Evolutionary conservation across 2,888 invertebrate species (phyloP).

Genomic region (Drosophila diplacantha): DNA sequence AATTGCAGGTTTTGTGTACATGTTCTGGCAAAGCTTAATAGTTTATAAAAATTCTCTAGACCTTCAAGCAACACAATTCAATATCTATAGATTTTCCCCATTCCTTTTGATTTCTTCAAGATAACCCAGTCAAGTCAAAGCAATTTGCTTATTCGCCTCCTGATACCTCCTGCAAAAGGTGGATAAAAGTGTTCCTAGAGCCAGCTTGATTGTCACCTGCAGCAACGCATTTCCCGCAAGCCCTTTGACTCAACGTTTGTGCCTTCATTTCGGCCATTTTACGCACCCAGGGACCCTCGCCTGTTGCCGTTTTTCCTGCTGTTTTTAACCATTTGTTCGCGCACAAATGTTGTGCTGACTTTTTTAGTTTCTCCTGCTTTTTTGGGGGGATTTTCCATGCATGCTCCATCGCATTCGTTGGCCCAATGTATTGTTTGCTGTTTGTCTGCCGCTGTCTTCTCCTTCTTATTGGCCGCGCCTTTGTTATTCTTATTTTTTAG

Average conservation of each 20-base stretch:
- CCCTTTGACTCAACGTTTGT: constrained; percentile 1
- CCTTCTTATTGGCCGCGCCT: constrained; percentile 51
- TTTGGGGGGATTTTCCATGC: background rate
- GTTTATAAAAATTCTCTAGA: background rate
- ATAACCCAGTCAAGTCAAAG: background rate
- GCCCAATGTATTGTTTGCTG: constrained; percentile 54
- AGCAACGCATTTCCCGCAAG: constrained; percentile 5
- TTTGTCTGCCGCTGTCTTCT: constrained; percentile 59
- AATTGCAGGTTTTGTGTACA: background rate
- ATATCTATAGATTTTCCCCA: background rate
- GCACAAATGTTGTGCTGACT: constrained; percentile 44
- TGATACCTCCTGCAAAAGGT: background rate
- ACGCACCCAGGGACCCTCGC: background rate
- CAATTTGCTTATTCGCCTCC: too few relatives aligned
- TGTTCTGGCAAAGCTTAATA: rapidly evolving
- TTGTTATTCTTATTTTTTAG: constrained; percentile 67
- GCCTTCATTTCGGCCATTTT: constrained; percentile 1
- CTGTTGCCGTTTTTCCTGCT: constrained; percentile 39
- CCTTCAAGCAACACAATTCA: background rate
- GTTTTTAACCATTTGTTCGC: constrained; percentile 57
- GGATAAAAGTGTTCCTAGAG: background rate
- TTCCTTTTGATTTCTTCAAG: background rate
- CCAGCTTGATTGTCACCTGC: constrained; percentile 43
- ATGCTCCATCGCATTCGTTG: constrained; percentile 30
- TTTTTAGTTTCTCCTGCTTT: constrained; percentile 37